These are phyloP conservation scores for Scleropages formosus DNA, from an alignment of 2,797 vertebrate genomes.

Conservation along the genomic window DNA sequence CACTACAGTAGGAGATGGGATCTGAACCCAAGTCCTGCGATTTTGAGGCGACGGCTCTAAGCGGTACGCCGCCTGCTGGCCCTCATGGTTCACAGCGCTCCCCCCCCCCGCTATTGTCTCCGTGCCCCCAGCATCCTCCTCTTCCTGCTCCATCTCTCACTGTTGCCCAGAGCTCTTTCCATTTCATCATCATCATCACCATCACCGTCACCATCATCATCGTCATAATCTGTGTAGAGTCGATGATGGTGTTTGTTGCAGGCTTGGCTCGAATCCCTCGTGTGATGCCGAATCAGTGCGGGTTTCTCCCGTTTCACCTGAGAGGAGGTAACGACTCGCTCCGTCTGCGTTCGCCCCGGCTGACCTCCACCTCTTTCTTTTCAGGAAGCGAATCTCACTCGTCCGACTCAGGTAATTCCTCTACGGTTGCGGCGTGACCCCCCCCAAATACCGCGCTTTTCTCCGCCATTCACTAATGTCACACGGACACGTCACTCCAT, in stretches of 20 bases:
- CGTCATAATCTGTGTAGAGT: no score
- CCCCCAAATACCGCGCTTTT: no score
- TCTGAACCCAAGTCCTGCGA: not conserved
- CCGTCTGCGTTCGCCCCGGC: not conserved
- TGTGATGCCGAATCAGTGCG: not conserved
- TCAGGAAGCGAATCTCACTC: conserved; percentile 87
- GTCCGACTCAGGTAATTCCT: conserved; percentile 85
- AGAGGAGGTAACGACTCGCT: not conserved
- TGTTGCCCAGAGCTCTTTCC: not conserved
- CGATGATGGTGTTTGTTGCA: no score
- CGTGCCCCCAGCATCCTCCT: not conserved
- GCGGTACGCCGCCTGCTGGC: not conserved
- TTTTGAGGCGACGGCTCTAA: not conserved
- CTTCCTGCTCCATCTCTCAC: not conserved
- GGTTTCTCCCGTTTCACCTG: not conserved
- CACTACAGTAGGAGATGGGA: not conserved
- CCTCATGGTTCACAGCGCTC: no score
- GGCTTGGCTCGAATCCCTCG: not conserved
- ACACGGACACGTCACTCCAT: not conserved
- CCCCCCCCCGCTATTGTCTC: not conserved
- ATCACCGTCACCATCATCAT: not conserved
- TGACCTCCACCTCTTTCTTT: conserved; percentile 38
- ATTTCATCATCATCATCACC: not conserved
- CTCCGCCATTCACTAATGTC: not conserved
- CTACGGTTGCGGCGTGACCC: not conserved